These are phyloP conservation scores for Nomada ruficornis DNA, from an alignment of 2,888 invertebrate species.

Conservation along the genomic window DNA sequence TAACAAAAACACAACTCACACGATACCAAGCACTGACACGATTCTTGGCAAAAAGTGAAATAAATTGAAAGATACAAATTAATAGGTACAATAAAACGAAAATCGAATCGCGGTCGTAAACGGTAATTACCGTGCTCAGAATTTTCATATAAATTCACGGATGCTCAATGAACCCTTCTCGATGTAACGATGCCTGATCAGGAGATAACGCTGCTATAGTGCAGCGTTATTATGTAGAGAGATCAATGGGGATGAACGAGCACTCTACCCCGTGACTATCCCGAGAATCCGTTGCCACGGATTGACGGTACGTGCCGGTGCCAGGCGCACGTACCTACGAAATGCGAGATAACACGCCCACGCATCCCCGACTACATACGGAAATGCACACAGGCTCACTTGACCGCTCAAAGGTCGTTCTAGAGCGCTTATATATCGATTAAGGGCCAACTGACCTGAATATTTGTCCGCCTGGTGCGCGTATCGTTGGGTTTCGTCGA, in stretches of 20 bases:
- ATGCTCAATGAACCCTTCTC: constrained; percentile 11
- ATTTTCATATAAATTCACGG: constrained; percentile 11
- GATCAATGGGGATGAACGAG: constrained; percentile 51
- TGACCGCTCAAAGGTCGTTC: constrained; percentile 59
- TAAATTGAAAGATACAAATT: too few species aligned
- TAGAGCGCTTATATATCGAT: constrained; percentile 64
- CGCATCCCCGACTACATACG: constrained; percentile 61
- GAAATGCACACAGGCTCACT: constrained; percentile 55
- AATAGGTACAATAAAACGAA: too few species aligned
- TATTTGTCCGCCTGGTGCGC: constrained; percentile 43
- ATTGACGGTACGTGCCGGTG: constrained; percentile 68
- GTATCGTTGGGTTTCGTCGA: not conserved
- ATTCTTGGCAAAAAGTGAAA: too few species aligned
- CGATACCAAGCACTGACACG: too few species aligned
- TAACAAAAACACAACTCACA: too few species aligned
- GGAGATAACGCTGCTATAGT: constrained; percentile 15
- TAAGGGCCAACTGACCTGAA: constrained; percentile 65
- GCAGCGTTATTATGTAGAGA: constrained; percentile 61
- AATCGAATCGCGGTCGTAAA: not conserved
- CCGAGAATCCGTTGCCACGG: constrained; percentile 64
- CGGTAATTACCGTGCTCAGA: constrained; percentile 5
- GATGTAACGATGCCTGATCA: constrained; percentile 42
- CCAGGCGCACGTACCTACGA: constrained; percentile 70
- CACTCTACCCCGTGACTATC: constrained; percentile 52
- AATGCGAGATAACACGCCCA: constrained; percentile 69